phyloP scores from a whole-genome alignment of 2,888 invertebrate genomes.

The Drosophila borealis region DNA sequence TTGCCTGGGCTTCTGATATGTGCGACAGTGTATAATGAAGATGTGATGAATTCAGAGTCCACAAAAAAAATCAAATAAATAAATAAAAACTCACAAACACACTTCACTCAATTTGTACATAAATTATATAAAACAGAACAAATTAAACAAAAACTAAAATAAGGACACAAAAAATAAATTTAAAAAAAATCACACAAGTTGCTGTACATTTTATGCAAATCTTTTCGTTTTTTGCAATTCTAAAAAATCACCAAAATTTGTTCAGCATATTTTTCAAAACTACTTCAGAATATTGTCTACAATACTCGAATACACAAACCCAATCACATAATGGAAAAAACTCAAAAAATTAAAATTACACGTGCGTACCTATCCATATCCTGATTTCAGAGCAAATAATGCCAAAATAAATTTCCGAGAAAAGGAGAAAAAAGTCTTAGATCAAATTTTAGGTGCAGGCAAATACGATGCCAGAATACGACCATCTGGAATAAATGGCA shows the following conservation, averaged over 20 bases:
- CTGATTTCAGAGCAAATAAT: constrained; percentile 89
- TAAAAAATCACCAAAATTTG: constrained; percentile 26
- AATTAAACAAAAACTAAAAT: constrained; percentile 12
- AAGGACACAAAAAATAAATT: constrained; percentile 1
- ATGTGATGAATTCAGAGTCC: constrained; percentile 27
- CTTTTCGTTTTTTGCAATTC: constrained; percentile 55
- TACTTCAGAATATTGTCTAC: constrained; percentile 45
- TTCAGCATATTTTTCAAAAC: constrained; percentile 61
- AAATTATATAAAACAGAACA: constrained; percentile 16
- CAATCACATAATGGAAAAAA: constrained; percentile 12
- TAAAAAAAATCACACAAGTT: constrained; percentile 33
- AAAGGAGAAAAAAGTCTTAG: constrained; percentile 97
- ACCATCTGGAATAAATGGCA: constrained; percentile 96
- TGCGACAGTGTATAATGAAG: constrained; percentile 82
- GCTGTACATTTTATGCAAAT: constrained; percentile 70
- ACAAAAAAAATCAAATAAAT: constrained; percentile 17
- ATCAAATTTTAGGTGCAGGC: constrained; percentile 95
- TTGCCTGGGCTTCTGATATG: constrained; percentile 82
- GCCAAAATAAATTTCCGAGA: constrained; percentile 95
- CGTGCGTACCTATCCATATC: constrained; percentile 84
- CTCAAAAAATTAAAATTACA: constrained; percentile 75
- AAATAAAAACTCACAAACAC: constrained; percentile 15
- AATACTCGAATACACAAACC: constrained; percentile 25
- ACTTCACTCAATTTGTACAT: constrained; percentile 63
- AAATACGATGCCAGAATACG: constrained; percentile 96